Conservation (phyloP, 2,113 vertebrate genomes). For the Phasianus colchicus region DNA sequence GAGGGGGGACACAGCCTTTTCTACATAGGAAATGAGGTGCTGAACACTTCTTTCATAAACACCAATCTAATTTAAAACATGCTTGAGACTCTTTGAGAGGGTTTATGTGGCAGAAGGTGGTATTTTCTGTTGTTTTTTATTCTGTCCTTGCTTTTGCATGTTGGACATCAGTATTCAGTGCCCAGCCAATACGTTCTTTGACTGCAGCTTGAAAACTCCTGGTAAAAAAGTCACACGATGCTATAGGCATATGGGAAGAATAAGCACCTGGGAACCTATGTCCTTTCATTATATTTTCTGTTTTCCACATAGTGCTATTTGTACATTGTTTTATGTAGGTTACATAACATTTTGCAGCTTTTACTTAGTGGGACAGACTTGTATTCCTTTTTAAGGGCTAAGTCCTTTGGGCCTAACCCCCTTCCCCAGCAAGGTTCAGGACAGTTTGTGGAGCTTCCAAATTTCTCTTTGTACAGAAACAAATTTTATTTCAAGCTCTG, state of each 20-base stretch:
- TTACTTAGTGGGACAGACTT: background rate
- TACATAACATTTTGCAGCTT: background rate
- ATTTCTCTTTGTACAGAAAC: background rate
- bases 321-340: background rate
- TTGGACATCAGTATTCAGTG: background rate
- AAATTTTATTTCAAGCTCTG: background rate
- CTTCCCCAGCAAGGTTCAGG: background rate
- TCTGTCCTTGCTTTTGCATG: background rate
- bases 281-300: background rate
- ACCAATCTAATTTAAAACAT: background rate
- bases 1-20: background rate
- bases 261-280: background rate
- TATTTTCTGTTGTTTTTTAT: background rate
- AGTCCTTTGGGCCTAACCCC: no score
- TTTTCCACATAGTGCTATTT: background rate
- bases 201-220: background rate
- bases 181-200: background rate
- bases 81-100: background rate
- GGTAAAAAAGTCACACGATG: background rate
- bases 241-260: background rate
- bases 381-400: background rate
- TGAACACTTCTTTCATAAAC: background rate
- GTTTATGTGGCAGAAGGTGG: background rate
- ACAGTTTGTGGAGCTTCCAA: background rate
- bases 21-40: background rate